phyloP scores from a whole-genome alignment of 1,140 invertebrate species.

The Apocrypta bakeri region DNA sequence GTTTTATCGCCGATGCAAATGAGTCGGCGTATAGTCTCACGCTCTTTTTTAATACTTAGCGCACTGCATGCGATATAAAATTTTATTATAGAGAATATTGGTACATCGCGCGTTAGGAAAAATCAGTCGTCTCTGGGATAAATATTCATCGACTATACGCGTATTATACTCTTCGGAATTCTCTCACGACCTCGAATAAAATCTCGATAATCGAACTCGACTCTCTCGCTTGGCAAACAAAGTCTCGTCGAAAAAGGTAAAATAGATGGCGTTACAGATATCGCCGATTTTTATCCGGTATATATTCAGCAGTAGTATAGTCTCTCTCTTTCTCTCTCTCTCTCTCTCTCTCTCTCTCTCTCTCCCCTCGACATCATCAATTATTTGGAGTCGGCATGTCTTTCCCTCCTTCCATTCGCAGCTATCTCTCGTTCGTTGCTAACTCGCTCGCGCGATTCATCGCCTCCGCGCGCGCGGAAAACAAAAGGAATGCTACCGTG shows the following conservation, averaged over 20 bases:
- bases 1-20: constrained; percentile 14
- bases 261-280: constrained; percentile 51
- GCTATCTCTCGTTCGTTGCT: neutral
- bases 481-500: constrained; percentile 41
- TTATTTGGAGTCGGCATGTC: constrained; percentile 29
- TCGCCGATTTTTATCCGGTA: constrained; percentile 46
- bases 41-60: no score
- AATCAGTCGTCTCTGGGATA: neutral
- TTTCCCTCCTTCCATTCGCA: neutral
- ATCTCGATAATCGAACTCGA: neutral
- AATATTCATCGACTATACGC: neutral
- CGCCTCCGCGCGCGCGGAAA: constrained; percentile 14
- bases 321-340: neutral
- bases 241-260: neutral
- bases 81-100: neutral
- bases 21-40: neutral
- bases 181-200: neutral
- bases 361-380: constrained; percentile 32
- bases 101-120: neutral
- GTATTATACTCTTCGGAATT: neutral
- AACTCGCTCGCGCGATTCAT: constrained; percentile 10
- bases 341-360: neutral
- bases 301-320: constrained; percentile 4
- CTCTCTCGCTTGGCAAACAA: neutral
- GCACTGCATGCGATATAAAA: neutral